Base-by-base conservation (phyloP, 2,888 invertebrate genomes). In the Diachrysia chrysitis region DNA sequence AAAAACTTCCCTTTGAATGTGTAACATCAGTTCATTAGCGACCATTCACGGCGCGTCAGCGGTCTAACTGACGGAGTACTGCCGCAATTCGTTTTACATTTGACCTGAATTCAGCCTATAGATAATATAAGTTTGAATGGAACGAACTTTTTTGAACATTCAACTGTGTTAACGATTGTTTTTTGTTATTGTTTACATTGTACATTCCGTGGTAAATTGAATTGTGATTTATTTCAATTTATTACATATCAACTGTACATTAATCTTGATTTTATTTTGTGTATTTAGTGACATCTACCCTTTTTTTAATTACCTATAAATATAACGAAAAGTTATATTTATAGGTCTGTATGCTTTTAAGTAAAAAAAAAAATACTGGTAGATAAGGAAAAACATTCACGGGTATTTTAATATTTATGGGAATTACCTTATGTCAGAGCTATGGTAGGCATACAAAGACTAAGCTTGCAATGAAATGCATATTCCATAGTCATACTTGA, bases 1-100 rank as follows among this genome's bases (percentile, higher is more conserved):
- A 86, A 89, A 90, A 90, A 88, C 81, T 86, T 85, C 80, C 68
- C 79, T 87, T 85, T 87, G 83, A 86, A 87, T 78, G 83, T 84
- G 85, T 87, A 87, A 85, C 89, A 90, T 88, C 86, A 85, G 88
- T 93, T 93, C 92, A 92, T 93, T 92, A 93, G 87, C 76, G 87
- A 77, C 86, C 84, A 91, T 92, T 92, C 91, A 93, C 81, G 73
- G 69, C 81, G 85, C 85, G 87, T 87, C 89, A 87, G 87, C 85
- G 83, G 85, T 83, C 82, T 85, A 83, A 83, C 82, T 74, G 83
- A 81, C 68, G 69, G 61, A 81, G 78, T 75, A 79, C 85, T 79
- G 83, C 84, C 81, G 86, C 89, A 85, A 89, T 88, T 89, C 87
- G 85, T 86, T 90, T 85, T 88, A 89, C 86, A 87, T 87, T 77